A percentile compares a stretch with the other conserved stretches of the same genome.
Conservation (phyloP, 2,888 invertebrate species). For the Acleris laterana region DNA sequence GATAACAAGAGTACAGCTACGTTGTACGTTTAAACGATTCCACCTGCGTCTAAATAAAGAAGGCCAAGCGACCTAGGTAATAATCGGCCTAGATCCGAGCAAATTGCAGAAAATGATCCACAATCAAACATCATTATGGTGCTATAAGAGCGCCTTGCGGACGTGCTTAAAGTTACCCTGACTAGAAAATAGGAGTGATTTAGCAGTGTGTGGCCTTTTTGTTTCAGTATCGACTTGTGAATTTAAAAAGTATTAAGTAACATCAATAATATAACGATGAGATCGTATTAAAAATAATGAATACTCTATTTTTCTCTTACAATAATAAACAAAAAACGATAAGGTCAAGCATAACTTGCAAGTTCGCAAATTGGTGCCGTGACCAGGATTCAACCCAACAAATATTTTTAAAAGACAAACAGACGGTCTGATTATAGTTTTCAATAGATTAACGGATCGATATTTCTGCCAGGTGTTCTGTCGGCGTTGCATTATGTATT, state of each 20-base stretch:
- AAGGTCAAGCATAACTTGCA: too few species aligned
- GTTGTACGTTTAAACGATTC: too few species aligned
- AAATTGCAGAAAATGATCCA: slow-evolving; percentile 31
- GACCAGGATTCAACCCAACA: neutral
- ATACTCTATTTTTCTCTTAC: too few species aligned
- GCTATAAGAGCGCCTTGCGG: slow-evolving; percentile 9
- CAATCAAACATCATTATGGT: slow-evolving; percentile 30
- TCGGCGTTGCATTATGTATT: slow-evolving; percentile 60
- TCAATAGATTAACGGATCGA: slow-evolving; percentile 26
- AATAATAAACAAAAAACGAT: too few species aligned
- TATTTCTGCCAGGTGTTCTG: slow-evolving; percentile 63
- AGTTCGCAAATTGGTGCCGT: neutral
- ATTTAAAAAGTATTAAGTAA: too few species aligned
- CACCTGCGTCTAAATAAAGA: slow-evolving; percentile 1
- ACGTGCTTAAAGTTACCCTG: neutral
- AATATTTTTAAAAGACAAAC: neutral
- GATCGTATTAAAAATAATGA: too few species aligned
- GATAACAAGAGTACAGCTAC: too few species aligned
- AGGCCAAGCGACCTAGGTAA: slow-evolving; percentile 9
- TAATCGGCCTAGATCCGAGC: slow-evolving; percentile 23
- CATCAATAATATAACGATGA: too few species aligned
- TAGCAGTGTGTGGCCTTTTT: too few species aligned
- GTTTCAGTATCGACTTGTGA: too few species aligned
- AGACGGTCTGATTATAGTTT: slow-evolving; percentile 22
- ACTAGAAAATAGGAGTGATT: too few species aligned